A percentile compares a stretch with the other conserved stretches of the same genome.
phyloP scores from a whole-genome alignment of 2,888 invertebrate species.

The Cybosia mesomella region DNA sequence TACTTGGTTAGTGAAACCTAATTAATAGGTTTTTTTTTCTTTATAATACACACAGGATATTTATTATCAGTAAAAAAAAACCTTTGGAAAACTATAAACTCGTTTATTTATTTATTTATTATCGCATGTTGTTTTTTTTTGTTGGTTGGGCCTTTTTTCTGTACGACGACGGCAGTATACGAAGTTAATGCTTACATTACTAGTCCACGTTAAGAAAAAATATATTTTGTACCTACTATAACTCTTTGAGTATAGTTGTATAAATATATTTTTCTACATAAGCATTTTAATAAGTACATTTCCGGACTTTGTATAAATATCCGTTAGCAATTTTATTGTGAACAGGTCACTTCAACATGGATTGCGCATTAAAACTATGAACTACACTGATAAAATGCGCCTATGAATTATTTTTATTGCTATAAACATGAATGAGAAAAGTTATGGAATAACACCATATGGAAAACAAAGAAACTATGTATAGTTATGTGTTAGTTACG shows the following conservation, averaged over 20 bases:
- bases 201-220: constrained; percentile 1
- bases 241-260: not conserved
- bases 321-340: constrained; percentile 1
- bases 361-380: constrained; percentile 26
- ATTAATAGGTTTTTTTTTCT: no score
- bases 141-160: no score
- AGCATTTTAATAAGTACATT: constrained; percentile 1
- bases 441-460: not conserved
- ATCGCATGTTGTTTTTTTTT: no score
- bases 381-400: constrained; percentile 25
- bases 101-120: no score
- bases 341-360: constrained; percentile 11
- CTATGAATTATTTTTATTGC: constrained; percentile 8
- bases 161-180: no score
- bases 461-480: not conserved
- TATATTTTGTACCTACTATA: not conserved
- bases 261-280: not conserved
- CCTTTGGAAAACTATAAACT: no score
- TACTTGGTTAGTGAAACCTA: no score
- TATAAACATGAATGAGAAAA: constrained; percentile 9
- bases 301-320: not conserved
- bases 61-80: no score
- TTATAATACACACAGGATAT: no score
- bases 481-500: not conserved
- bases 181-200: constrained; percentile 8